Evolutionary conservation across 2,113 vertebrate genomes (phyloP).

Genomic region (Elgaria multicarinata): DNA sequence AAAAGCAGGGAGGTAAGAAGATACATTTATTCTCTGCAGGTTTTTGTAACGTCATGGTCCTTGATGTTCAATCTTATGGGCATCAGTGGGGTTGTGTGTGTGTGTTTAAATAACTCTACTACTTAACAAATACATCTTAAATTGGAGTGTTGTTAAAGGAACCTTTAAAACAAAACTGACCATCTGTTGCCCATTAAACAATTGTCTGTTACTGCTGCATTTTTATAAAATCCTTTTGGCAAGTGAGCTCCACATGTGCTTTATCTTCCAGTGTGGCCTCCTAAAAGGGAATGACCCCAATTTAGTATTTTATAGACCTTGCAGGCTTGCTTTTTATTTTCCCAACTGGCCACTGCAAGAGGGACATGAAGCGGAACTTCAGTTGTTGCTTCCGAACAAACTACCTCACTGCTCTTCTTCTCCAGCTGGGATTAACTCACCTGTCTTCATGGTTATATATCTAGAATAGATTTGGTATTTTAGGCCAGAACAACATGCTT

Average conservation of each 20-base stretch:
- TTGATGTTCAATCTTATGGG: conserved; percentile 61
- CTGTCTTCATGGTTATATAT: background rate
- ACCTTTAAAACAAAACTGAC: conserved; percentile 71
- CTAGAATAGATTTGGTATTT: conserved; percentile 5
- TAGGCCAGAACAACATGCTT: background rate
- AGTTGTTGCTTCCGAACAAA: conserved; percentile 23
- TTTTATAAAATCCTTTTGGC: conserved; percentile 71
- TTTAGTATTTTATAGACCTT: conserved; percentile 37
- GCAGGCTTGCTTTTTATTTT: conserved; percentile 36
- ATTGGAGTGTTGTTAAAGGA: conserved; percentile 71
- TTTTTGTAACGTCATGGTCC: conserved; percentile 37
- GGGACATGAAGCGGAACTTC: background rate
- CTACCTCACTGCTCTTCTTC: conserved; percentile 16
- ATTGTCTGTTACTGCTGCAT: conserved; percentile 70
- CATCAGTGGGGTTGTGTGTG: too few relatives aligned
- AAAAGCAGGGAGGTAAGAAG: conserved; percentile 51
- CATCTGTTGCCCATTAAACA: conserved; percentile 74
- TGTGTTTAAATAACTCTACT: conserved; percentile 49
- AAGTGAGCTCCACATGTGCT: conserved; percentile 66
- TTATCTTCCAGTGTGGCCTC: conserved; percentile 66
- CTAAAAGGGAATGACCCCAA: conserved; percentile 43
- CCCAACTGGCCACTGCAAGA: conserved; percentile 8
- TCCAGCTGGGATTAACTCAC: conserved; percentile 12
- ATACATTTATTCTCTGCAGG: background rate
- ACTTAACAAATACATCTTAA: conserved; percentile 68